Conservation (phyloP, 2,888 invertebrate species). For the Ophioninae sp. region DNA sequence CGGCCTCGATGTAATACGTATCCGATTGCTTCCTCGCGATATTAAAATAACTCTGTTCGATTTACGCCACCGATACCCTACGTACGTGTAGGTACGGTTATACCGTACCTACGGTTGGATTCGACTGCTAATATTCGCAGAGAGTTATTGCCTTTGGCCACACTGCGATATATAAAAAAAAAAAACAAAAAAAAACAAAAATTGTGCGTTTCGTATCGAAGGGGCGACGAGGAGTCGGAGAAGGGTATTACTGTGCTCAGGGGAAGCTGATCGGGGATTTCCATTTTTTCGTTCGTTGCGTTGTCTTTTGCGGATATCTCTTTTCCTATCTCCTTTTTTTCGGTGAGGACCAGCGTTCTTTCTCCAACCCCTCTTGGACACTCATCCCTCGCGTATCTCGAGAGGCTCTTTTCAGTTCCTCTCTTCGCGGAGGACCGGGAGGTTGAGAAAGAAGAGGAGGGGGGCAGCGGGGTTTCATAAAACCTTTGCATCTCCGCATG, state of each 20-base stretch:
- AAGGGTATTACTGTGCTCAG: neutral
- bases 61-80: neutral
- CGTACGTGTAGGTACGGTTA: neutral
- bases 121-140: constrained; percentile 56
- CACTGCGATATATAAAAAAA: constrained; percentile 32
- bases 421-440: neutral
- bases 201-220: constrained; percentile 18
- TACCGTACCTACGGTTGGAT: neutral
- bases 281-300: constrained; percentile 4
- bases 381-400: neutral
- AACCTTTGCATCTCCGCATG: constrained; percentile 66
- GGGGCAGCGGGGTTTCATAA: constrained; percentile 57
- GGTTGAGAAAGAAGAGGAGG: neutral
- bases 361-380: neutral
- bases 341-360: neutral
- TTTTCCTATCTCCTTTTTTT: neutral
- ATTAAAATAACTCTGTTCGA: constrained; percentile 47
- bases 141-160: constrained; percentile 54
- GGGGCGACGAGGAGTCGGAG: neutral
- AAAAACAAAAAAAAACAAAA: too few relatives aligned
- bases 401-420: constrained; percentile 52
- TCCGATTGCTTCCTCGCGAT: constrained; percentile 56
- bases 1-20: constrained; percentile 34
- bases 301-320: constrained; percentile 19
- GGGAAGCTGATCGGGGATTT: neutral